Percentiles rank a stretch among this genome's conserved stretches.
These are phyloP conservation scores for Orchestes rusci DNA, from an alignment of 2,888 invertebrate genomes.

Conservation along the genomic window DNA sequence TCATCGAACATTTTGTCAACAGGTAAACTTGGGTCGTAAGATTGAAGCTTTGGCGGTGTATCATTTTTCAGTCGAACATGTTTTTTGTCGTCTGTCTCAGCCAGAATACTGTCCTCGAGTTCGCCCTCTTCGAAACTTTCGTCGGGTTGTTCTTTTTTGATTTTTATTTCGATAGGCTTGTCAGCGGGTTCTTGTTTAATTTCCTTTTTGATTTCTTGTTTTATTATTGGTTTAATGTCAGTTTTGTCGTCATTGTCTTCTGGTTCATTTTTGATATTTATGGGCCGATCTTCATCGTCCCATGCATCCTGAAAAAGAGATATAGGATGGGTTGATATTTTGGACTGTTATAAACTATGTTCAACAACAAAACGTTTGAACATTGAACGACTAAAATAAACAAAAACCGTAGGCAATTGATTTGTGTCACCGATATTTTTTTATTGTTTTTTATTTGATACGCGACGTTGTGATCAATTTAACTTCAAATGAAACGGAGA, in stretches of 20 bases:
- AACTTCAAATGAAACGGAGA: no score
- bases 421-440: constrained; percentile 1
- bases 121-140: constrained; percentile 7
- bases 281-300: constrained; percentile 21
- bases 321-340: background rate
- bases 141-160: constrained; percentile 1
- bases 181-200: constrained; percentile 19
- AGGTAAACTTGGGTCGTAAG: no score
- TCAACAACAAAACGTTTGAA: no score
- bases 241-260: constrained; percentile 4
- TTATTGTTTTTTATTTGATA: background rate
- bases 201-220: constrained; percentile 9
- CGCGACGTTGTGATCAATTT: no score
- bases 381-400: no score
- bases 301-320: constrained; percentile 31
- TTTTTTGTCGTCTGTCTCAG: background rate
- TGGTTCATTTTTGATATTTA: constrained; percentile 6
- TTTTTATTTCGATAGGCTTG: background rate
- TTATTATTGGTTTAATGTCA: background rate
- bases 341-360: background rate
- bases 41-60: constrained; percentile 7
- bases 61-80: background rate
- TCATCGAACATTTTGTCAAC: constrained; percentile 25
- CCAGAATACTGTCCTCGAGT: constrained; percentile 6
- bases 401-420: no score